phyloP scores from a whole-genome alignment of 2,113 vertebrate genomes.

The Oncorhynchus mykiss region DNA sequence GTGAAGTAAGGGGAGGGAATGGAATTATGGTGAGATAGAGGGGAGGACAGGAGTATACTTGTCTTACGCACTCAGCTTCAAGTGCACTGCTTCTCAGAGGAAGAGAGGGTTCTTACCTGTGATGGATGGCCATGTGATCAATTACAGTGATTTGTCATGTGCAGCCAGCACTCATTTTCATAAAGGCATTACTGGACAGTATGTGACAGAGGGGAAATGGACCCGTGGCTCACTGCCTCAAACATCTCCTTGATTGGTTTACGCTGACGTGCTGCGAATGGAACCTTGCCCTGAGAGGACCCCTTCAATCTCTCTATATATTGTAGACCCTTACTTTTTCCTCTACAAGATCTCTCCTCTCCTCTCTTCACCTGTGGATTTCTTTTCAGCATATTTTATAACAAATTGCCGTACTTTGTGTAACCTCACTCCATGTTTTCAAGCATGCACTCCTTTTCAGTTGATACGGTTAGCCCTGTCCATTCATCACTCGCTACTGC shows the following conservation, averaged over 20 bases:
- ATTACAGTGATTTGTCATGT: slow-evolving; percentile 48
- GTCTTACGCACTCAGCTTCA: slow-evolving; percentile 33
- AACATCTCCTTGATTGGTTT: not conserved
- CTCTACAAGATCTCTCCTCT: not conserved
- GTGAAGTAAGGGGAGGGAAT: not conserved
- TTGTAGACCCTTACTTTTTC: not conserved
- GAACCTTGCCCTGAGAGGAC: slow-evolving; percentile 4
- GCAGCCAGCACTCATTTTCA: slow-evolving; percentile 38
- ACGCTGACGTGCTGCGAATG: not conserved
- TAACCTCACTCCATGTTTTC: not conserved
- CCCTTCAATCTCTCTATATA: not conserved
- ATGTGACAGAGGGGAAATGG: not conserved
- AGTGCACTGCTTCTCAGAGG: slow-evolving; percentile 40
- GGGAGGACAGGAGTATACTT: not conserved
- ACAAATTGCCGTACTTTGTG: not conserved
- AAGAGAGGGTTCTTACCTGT: slow-evolving; percentile 47
- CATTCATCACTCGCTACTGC: no score
- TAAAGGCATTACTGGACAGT: slow-evolving; percentile 21
- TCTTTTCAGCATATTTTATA: not conserved
- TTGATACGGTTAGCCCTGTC: not conserved
- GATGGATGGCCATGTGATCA: slow-evolving; percentile 45
- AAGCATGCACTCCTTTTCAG: not conserved
- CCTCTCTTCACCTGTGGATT: not conserved
- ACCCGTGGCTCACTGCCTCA: not conserved
- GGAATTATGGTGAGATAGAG: not conserved